Evolutionary conservation across 1,140 invertebrate genomes (phyloP).

Genomic region (Trialeurodes vaporariorum): DNA sequence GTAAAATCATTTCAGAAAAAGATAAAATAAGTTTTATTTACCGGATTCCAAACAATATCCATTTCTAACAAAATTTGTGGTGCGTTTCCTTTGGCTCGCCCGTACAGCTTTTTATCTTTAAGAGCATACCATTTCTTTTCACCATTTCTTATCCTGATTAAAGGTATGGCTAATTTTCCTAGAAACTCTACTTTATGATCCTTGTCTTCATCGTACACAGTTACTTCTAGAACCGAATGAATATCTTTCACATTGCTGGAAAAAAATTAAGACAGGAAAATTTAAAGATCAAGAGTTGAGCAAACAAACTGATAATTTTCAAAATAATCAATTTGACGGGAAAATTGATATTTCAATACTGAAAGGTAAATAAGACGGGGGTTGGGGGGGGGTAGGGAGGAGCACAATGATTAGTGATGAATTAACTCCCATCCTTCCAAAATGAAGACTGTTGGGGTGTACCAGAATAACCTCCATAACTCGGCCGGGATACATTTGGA

Average conservation of each 20-base stretch:
- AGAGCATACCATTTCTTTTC: slow-evolving; percentile 92
- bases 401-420: too few relatives aligned
- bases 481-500: too few relatives aligned
- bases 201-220: slow-evolving; percentile 95
- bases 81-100: slow-evolving; percentile 75
- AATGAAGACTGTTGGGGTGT: too few relatives aligned
- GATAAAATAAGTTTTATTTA: slow-evolving; percentile 38
- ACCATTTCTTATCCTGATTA: slow-evolving; percentile 76
- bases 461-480: too few relatives aligned
- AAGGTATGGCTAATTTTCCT: slow-evolving; percentile 82
- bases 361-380: too few relatives aligned
- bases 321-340: too few relatives aligned
- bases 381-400: too few relatives aligned
- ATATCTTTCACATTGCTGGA: slow-evolving; percentile 92
- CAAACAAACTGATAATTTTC: too few relatives aligned
- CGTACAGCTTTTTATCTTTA: slow-evolving; percentile 89
- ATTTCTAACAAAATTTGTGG: slow-evolving; percentile 89
- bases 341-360: too few relatives aligned
- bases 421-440: too few relatives aligned
- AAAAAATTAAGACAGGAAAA: too few relatives aligned
- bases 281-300: too few relatives aligned
- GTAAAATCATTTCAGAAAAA: slow-evolving; percentile 6
- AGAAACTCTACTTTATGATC: slow-evolving; percentile 97
- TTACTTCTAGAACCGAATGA: slow-evolving; percentile 90
- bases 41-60: slow-evolving; percentile 82